phyloP scores from a whole-genome alignment of 2,797 vertebrate genomes.

The Sebastes taczanowskii region DNA sequence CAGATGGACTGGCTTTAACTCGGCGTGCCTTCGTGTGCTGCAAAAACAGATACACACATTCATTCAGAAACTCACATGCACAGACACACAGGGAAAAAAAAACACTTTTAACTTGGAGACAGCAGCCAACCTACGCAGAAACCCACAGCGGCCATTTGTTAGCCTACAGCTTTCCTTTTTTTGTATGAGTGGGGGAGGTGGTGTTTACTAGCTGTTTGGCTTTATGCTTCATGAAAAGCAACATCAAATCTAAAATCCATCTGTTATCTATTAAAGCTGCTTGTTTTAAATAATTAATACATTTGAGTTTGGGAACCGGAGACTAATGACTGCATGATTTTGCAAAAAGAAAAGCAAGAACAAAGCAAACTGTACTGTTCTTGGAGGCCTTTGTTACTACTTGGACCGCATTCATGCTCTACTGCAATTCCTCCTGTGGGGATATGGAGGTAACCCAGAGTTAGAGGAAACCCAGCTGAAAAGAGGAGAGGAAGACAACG shows the following conservation, averaged over 20 bases:
- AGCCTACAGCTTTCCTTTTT: conserved; percentile 21
- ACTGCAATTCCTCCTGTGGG: conserved; percentile 43
- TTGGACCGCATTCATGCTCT: conserved; percentile 16
- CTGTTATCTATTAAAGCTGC: neutral
- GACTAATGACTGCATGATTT: neutral
- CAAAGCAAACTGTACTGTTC: neutral
- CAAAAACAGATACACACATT: conserved; percentile 1
- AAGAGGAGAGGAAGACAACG: conserved; percentile 62
- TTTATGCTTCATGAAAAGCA: conserved; percentile 10
- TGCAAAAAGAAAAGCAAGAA: neutral
- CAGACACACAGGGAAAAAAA: conserved; percentile 6
- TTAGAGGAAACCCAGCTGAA: conserved; percentile 65
- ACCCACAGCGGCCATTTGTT: conserved; percentile 24
- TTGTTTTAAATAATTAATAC: neutral
- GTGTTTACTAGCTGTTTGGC: conserved; percentile 8
- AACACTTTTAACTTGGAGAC: conserved; percentile 23
- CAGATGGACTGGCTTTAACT: neutral
- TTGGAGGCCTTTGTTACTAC: conserved; percentile 36
- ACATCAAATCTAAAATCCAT: conserved; percentile 8
- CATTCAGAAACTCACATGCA: conserved; percentile 16
- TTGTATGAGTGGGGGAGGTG: neutral
- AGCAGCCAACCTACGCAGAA: conserved; percentile 26
- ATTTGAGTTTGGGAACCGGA: neutral
- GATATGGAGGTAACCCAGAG: conserved; percentile 34
- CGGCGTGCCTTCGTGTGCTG: neutral